phyloP scores from a whole-genome alignment of 2,888 invertebrate species.

The Tromatobia lineatoria region DNA sequence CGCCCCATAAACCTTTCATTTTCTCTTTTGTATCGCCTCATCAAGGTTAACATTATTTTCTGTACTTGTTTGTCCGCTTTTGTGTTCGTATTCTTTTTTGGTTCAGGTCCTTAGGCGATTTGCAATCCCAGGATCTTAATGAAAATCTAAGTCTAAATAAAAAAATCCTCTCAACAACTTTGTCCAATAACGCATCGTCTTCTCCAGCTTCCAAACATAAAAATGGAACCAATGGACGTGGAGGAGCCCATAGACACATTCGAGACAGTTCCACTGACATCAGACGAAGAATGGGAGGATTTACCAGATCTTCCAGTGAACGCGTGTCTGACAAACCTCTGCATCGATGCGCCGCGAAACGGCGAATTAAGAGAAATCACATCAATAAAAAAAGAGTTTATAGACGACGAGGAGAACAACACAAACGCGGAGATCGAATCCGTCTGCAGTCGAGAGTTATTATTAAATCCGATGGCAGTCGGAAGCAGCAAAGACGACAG shows the following conservation, averaged over 20 bases:
- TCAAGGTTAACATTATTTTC: too few relatives aligned
- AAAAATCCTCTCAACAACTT: not conserved
- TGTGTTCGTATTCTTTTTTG: too few relatives aligned
- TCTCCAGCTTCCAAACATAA: slow-evolving; percentile 86
- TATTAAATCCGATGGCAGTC: slow-evolving; percentile 78
- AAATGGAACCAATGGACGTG: slow-evolving; percentile 87
- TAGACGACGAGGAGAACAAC: slow-evolving; percentile 76
- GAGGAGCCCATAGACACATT: slow-evolving; percentile 76
- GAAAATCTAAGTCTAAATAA: too few relatives aligned
- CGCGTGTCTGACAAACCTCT: not conserved
- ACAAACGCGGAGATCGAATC: slow-evolving; percentile 74
- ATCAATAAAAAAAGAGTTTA: slow-evolving; percentile 86
- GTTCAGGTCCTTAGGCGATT: too few relatives aligned
- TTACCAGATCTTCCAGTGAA: slow-evolving; percentile 71
- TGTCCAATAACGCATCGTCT: not conserved
- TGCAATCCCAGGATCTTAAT: too few relatives aligned
- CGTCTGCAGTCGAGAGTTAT: slow-evolving; percentile 73
- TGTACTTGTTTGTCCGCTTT: too few relatives aligned
- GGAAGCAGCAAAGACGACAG: slow-evolving; percentile 73
- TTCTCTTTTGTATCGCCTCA: too few relatives aligned
- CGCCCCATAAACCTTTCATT: too few relatives aligned
- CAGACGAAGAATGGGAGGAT: slow-evolving; percentile 81
- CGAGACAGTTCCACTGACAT: slow-evolving; percentile 74
- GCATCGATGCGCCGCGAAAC: not conserved
- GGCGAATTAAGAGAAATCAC: slow-evolving; percentile 74